phyloP scores from a whole-genome alignment of 2,888 invertebrate species.

The Thymelicus acteon region DNA sequence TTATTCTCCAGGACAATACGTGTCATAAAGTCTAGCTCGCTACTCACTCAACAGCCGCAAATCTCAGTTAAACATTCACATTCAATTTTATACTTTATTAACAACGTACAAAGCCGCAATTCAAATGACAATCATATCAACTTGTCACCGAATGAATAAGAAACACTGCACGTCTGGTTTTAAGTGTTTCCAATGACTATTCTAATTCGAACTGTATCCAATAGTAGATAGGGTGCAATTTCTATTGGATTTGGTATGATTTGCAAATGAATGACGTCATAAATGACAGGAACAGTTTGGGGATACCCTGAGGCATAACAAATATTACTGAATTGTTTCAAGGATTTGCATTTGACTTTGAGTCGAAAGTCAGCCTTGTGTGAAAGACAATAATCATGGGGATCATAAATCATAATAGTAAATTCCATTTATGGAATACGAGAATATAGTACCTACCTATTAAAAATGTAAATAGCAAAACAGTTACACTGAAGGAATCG shows the following conservation, averaged over 20 bases:
- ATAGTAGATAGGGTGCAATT: constrained; percentile 33
- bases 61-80: constrained; percentile 14
- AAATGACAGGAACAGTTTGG: constrained; percentile 59
- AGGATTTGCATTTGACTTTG: constrained; percentile 4
- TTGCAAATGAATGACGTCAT: constrained; percentile 49
- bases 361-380: too few relatives aligned
- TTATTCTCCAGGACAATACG: constrained; percentile 59
- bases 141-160: constrained; percentile 54
- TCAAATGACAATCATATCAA: constrained; percentile 49
- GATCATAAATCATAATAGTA: too few relatives aligned
- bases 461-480: too few relatives aligned
- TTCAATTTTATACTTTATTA: constrained; percentile 10
- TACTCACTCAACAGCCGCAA: constrained; percentile 36
- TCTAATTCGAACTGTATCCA: constrained; percentile 17
- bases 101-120: constrained; percentile 46
- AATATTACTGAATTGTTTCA: constrained; percentile 18
- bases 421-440: too few relatives aligned
- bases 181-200: constrained; percentile 50
- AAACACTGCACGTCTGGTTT: constrained; percentile 57
- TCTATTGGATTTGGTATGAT: constrained; percentile 50
- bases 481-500: too few relatives aligned
- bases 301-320: constrained; percentile 33
- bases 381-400: too few relatives aligned
- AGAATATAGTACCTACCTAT: too few relatives aligned
- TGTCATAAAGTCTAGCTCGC: constrained; percentile 56